Base-by-base conservation (phyloP, 2,797 vertebrate genomes). In the Coregonus ussuriensis region DNA sequence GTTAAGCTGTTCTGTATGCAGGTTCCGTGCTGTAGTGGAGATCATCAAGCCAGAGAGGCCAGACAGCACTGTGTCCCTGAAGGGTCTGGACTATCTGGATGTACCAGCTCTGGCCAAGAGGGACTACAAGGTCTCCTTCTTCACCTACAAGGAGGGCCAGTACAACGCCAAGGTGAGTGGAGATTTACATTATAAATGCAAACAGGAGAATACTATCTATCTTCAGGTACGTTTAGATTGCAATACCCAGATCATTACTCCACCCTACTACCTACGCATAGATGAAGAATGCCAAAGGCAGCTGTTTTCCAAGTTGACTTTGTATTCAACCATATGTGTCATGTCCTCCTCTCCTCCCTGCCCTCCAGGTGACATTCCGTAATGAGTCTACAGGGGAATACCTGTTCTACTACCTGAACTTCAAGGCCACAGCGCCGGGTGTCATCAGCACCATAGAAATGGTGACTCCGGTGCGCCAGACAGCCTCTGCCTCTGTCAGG, bases 41-140 rank as follows among this genome's bases (percentile, higher is more conserved):
- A 88, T 95, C n/a, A 16, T 95, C 15, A 96, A 96, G 80, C 95
- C 96, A 0, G 97, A 98, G 41, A 93, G 85, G 65, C 53, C 87
- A 18, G 96, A 97, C 69, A 84, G 76, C 0, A 92, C 91, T 0
- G 80, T 96, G 79, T 91, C 92, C 6, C 81, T 97, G 37, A 94
- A 92, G 69, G 97, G 96, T 14, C 90, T 93, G 52, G 91, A 96
- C 47, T 95, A 95, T 76, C 88, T 97, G 0, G 96, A 97, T 0
- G 95, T 98, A 4, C 94, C 96, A 0, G 92, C 94, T 18, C 88
- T 90, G 54, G 83, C 91, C 74, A 95, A 84, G 74, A 93, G 82
- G 79, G 93, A 96, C 83, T 97, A 96, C 88, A 94, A 93, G 78
- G 83, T 98, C 80, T 93, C 87, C 6, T 97, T 98, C 88, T 94